Percentiles rank a stretch among this genome's conserved stretches.
Conservation (phyloP, 2,113 vertebrate species). For the Sapayoa aenigma region DNA sequence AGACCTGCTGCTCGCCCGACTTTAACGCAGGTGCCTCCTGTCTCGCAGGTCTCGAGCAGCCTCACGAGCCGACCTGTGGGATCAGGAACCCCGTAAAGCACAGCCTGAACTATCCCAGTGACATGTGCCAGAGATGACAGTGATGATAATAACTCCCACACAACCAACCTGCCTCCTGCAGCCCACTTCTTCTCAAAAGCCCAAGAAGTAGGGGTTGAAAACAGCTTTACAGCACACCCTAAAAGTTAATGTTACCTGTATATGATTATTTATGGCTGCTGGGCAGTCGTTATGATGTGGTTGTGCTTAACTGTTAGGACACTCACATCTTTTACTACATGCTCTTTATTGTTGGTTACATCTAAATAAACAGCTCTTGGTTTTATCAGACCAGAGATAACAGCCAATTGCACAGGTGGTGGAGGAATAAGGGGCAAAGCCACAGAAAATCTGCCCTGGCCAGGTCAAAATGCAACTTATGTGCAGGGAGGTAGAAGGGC, state of each 20-base stretch:
- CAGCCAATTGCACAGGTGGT: neutral
- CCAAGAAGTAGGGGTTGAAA: neutral
- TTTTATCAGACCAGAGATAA: neutral
- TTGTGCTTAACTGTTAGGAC: conserved; percentile 48
- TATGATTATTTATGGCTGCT: conserved; percentile 61
- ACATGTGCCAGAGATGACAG: neutral
- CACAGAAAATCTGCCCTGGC: neutral
- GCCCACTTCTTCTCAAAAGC: conserved; percentile 16
- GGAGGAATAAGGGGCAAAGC: neutral
- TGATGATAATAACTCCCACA: neutral
- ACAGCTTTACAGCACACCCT: conserved; percentile 40
- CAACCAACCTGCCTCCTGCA: conserved; percentile 4
- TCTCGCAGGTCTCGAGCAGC: neutral
- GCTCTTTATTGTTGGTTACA: conserved; percentile 59
- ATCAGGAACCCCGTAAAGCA: neutral
- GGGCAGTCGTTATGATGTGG: conserved; percentile 31
- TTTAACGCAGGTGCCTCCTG: neutral
- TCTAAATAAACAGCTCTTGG: conserved; percentile 41
- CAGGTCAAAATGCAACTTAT: neutral
- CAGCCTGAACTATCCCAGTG: neutral
- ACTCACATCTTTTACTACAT: conserved; percentile 48
- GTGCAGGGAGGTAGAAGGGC: neutral
- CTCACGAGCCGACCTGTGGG: neutral
- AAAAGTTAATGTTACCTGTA: conserved; percentile 54
- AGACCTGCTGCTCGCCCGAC: neutral